Evolutionary conservation across 2,797 vertebrate genomes (phyloP), one percentile per base, ranked within the genome.

Genomic region (Sandelia bainsii): DNA sequence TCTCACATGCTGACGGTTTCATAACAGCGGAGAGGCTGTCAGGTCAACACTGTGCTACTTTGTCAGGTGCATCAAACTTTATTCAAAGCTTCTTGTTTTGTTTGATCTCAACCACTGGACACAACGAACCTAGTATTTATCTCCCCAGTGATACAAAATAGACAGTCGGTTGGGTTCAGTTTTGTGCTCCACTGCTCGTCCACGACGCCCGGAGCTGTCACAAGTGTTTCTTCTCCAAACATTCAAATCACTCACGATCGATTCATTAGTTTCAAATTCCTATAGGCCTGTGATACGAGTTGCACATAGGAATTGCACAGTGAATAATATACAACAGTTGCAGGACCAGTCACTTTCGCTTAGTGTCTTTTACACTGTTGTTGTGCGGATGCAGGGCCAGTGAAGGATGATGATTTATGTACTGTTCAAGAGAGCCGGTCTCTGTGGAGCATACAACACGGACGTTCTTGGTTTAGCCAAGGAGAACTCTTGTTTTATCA

Each of bases 341-440:
- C 82, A 89, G 79, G 75, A 82, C 29, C 73, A 84, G 91, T 94
- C 94, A 92, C 85, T 88, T 88, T 87, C 8, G 62, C 54, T 95
- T 80, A 93, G 84, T 66, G 84, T 94, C 92, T 92, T 60, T 62
- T 71, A 22, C 66, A 49, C 61, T 68, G 84, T 65, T 81, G 81
- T 72, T 60, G 78, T 51, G 84, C 57, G 56, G 77, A 85, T 77
- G 62, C 83, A 69, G 69, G 79, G 73, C 85, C 84, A 91, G 80
- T 90, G 85, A 85, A 87, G 92, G 93, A 88, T 89, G 89, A 87
- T 83, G 82, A 90, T 90, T 77, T 86, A 58, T 86, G 87, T 89
- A 83, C 69, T 54, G 69, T 58, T 66, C 54, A 54, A 77, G 68
- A 49, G 76, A 75, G 32, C 74, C 1, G 14, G 44, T 58, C 72